A percentile compares a stretch with the other conserved stretches of the same genome.
These are phyloP conservation scores for Lepisosteus oculatus DNA, from an alignment of 2,113 vertebrate species.

Conservation along the genomic window DNA sequence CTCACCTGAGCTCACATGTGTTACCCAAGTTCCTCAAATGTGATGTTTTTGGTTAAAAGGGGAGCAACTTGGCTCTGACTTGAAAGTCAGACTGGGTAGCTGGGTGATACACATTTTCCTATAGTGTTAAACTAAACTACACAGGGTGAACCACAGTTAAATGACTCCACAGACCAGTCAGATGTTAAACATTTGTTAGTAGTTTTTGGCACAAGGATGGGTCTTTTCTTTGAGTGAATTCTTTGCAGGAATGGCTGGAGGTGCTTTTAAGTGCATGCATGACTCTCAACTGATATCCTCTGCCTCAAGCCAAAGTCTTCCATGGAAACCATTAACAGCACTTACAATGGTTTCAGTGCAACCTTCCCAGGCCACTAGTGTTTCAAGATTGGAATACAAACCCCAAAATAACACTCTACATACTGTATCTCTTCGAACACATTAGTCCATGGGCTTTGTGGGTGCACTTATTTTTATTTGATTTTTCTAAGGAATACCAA, in stretches of 20 bases:
- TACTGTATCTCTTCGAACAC: not conserved
- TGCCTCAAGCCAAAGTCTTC: conserved; percentile 45
- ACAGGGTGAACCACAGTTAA: not conserved
- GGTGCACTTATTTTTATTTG: not conserved
- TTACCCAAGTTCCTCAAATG: too few species aligned
- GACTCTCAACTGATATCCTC: conserved; percentile 33
- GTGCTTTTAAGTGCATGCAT: conserved; percentile 27
- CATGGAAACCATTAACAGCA: conserved; percentile 28
- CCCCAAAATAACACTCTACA: not conserved
- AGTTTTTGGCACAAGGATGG: not conserved
- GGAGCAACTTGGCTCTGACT: not conserved
- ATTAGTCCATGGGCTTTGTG: not conserved
- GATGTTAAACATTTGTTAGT: not conserved
- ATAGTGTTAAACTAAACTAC: not conserved
- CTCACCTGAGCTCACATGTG: not conserved
- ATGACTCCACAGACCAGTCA: not conserved
- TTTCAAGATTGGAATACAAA: not conserved
- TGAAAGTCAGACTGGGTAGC: not conserved
- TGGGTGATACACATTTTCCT: not conserved
- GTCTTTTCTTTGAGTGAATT: conserved; percentile 18
- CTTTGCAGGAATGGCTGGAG: not conserved
- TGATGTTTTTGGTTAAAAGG: not conserved
- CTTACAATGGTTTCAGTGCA: conserved; percentile 11
- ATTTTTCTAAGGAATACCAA: not conserved
- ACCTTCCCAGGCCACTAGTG: conserved; percentile 4